These are phyloP conservation scores for Nothoprocta pentlandii DNA, from an alignment of 2,113 vertebrate species.

Conservation along the genomic window DNA sequence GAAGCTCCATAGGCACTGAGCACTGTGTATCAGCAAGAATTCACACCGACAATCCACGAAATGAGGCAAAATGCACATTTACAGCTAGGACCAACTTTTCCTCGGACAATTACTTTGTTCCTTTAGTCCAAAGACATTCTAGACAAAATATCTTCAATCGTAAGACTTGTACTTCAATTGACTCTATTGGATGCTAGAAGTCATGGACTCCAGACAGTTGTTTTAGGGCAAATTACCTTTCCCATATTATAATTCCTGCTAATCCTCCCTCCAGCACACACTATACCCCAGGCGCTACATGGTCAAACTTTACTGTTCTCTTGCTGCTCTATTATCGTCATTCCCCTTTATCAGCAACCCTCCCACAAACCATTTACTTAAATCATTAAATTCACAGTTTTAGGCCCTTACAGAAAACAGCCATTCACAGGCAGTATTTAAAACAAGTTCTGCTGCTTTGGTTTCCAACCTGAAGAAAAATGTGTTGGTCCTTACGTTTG, in stretches of 20 bases:
- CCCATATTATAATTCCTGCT: neutral
- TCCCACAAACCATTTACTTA: neutral
- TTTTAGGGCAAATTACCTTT: neutral
- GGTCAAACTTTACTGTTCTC: neutral
- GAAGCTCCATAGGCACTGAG: neutral
- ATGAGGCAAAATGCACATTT: neutral
- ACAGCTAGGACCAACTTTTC: neutral
- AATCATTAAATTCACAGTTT: neutral
- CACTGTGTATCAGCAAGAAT: slow-evolving; percentile 20
- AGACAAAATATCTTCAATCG: neutral
- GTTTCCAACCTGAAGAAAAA: neutral
- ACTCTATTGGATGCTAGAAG: neutral
- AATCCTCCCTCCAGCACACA: neutral
- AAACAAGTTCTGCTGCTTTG: neutral
- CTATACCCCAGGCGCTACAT: neutral
- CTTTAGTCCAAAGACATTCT: neutral
- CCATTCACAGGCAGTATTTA: neutral
- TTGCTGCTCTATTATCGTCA: neutral
- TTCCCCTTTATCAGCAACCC: neutral
- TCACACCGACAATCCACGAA: neutral
- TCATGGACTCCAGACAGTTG: neutral
- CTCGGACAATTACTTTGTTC: neutral
- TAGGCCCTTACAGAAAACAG: neutral
- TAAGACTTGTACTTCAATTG: neutral
- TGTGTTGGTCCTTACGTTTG: neutral